A percentile compares a stretch with the other conserved stretches of the same genome.
These are phyloP conservation scores for Eupithecia subumbrata DNA, from an alignment of 2,888 invertebrate species.

Conservation along the genomic window DNA sequence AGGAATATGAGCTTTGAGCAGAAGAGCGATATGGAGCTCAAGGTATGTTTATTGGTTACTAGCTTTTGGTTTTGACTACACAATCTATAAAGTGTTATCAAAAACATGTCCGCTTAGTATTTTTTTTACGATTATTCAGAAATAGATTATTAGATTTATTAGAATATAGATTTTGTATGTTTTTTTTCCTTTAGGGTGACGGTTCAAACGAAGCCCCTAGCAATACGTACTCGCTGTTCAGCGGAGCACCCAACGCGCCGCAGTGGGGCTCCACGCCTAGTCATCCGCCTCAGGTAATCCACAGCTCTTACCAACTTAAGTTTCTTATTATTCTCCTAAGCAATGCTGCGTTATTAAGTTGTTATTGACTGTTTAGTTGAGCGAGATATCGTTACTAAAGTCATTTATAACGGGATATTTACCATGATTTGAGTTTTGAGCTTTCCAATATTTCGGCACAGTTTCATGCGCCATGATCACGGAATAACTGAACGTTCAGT, in stretches of 20 bases:
- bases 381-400: too few species aligned
- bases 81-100: neutral
- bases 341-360: too few species aligned
- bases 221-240: conserved; percentile 84
- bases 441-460: too few species aligned
- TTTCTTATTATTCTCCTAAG: too few species aligned
- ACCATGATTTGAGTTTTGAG: too few species aligned
- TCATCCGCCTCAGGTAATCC: conserved; percentile 58
- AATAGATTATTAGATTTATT: too few species aligned
- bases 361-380: too few species aligned
- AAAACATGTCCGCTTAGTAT: neutral
- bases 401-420: too few species aligned
- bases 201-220: conserved; percentile 49
- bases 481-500: too few species aligned
- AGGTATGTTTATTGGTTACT: conserved; percentile 51
- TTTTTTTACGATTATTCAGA: neutral
- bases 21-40: conserved; percentile 59
- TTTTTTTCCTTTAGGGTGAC: conserved; percentile 14
- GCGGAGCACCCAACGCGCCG: conserved; percentile 72
- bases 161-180: too few species aligned
- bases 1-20: conserved; percentile 61
- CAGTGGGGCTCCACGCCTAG: conserved; percentile 58
- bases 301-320: too few species aligned
- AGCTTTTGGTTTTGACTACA: neutral
- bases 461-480: too few species aligned